Evolutionary conservation across 2,888 invertebrate genomes (phyloP).

Genomic region (Formica aserva): DNA sequence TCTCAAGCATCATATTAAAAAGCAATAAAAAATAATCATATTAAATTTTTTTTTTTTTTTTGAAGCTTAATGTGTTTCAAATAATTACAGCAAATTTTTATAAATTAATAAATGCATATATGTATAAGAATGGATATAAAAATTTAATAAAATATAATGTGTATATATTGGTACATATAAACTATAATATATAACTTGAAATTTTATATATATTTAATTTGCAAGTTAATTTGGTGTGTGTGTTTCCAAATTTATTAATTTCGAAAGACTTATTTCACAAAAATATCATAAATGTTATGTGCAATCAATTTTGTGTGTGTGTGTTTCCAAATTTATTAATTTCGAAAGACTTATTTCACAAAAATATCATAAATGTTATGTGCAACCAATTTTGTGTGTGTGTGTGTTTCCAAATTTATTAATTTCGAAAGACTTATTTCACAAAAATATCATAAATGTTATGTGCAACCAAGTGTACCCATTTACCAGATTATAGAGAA

Average conservation of each 20-base stretch:
- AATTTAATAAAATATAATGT: not conserved
- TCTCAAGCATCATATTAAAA: not conserved
- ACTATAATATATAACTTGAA: not conserved
- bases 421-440: conserved; percentile 29
- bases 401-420: not conserved
- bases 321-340: no score
- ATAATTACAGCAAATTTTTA: not conserved
- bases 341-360: no score
- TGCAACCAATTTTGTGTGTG: no score
- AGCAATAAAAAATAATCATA: not conserved
- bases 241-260: conserved; percentile 1
- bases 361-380: no score
- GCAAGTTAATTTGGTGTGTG: not conserved
- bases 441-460: not conserved
- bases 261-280: conserved; percentile 17
- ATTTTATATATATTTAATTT: not conserved
- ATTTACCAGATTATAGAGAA: conserved; percentile 54
- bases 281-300: not conserved
- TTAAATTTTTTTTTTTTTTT: not conserved
- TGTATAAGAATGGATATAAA: not conserved
- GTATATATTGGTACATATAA: not conserved
- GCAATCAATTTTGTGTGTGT: not conserved
- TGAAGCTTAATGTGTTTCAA: not conserved
- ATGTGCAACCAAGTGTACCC: not conserved
- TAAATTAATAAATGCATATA: not conserved